Evolutionary conservation across 2,113 vertebrate species (phyloP), one percentile per base, ranked within the genome.

Genomic region (Pardalotus punctatus): DNA sequence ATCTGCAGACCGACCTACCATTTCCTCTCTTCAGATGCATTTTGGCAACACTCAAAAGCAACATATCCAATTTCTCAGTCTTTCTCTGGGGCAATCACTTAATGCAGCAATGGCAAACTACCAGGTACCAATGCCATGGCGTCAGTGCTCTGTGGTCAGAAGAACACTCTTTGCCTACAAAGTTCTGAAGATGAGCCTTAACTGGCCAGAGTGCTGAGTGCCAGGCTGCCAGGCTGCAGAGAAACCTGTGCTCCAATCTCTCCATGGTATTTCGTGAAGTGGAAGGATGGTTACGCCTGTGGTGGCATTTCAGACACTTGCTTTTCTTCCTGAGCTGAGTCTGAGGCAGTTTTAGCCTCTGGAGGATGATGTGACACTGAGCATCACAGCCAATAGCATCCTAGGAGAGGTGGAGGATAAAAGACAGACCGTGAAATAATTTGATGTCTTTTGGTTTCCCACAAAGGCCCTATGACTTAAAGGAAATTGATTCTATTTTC

Each of bases 81-180:
- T 81, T 13, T 77, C 10, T 81, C 24, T 25, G 14, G 4, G 27
- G 4, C 43, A 60, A 42, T 33, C 16, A 19, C 35, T 78, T 40
- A 45, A 10, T 64, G n/a, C 18, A 80, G 62, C 35, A 35, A 11
- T 20, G 36, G 22, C 18, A 64, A 89, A 65, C 27, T 23, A 35
- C 5, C 1, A 43, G 10, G 14, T 17, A 17, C 6, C 24, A 17
- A 7, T 33, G 29, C 6, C 42, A 51, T 3, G 2, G 12, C 10
- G 1, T 35, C 54, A 61, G 48, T 35, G 7, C 19, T 76, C 4
- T 31, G 9, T 7, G 38, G n/a, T 38, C 33, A 86, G 48, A 71
- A 79, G 61, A 62, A 13, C 19, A 16, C 12, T 23, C 29, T 50
- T 31, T 62, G 23, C 27, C 33, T 27, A 23, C 17, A 47, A 38